phyloP scores from a whole-genome alignment of 2,888 invertebrate species.

The Sicus ferrugineus region DNA sequence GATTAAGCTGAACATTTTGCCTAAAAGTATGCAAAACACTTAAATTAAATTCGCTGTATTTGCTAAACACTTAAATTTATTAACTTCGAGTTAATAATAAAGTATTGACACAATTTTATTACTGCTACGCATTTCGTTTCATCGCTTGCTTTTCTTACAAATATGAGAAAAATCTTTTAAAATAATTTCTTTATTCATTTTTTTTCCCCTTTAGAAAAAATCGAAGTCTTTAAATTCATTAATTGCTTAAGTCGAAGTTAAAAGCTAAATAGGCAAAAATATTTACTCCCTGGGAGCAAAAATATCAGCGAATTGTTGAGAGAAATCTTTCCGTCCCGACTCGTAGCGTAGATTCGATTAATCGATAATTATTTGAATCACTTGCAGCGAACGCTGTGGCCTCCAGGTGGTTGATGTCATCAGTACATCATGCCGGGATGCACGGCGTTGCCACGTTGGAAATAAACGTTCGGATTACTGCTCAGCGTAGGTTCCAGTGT shows the following conservation, averaged over 20 bases:
- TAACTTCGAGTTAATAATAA: conserved; percentile 21
- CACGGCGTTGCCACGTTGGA: conserved; percentile 80
- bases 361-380: neutral
- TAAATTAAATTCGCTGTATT: neutral
- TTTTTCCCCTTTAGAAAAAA: no score
- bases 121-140: neutral
- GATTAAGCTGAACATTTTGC: neutral
- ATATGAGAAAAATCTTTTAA: neutral
- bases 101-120: conserved; percentile 10
- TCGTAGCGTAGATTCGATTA: neutral
- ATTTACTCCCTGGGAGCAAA: conserved; percentile 21
- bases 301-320: neutral
- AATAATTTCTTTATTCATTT: no score
- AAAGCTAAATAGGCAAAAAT: neutral
- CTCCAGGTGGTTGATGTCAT: neutral
- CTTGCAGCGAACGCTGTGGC: neutral
- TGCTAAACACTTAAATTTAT: conserved; percentile 11
- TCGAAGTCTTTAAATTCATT: conserved; percentile 19
- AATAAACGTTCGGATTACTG: conserved; percentile 90
- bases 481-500: conserved; percentile 85
- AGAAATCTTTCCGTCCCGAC: neutral
- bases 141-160: no score
- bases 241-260: neutral
- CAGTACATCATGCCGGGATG: conserved; percentile 93
- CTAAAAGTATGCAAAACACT: conserved; percentile 6